Evolutionary conservation across 1,140 invertebrate species (phyloP), one percentile per base, ranked within the genome.

Genomic region (Drosophila saltans): DNA sequence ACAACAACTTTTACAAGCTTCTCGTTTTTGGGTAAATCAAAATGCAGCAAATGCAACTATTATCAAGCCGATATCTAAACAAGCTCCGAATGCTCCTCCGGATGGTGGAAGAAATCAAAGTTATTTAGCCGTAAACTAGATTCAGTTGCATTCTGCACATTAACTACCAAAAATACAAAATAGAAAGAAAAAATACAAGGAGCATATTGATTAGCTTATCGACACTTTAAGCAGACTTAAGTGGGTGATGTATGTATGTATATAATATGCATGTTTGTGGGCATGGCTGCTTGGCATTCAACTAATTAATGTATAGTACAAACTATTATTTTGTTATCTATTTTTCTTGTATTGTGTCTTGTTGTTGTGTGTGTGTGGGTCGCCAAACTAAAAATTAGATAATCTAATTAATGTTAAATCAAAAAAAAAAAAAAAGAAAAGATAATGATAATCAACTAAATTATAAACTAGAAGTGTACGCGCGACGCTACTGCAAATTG

Each of bases 381-480:
- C 16, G 72, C 63, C 70, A 28, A 28, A 43, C 57, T 57, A 65
- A 77, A 52, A 26, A 52, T 26, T 52, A 52, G 6, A 6, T 52
- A 26, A 52, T 52, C 45, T 52, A 48, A 48, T 48, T 48, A 21
- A 21, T 48, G 66, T 77, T 70, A 77, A 70, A 75, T 60, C 43
- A 21, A 55, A 61, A 73, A 77, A 30, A 63, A 33, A 66, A 70
- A 77, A 76, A 52, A 60, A 69, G 16, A 58, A 66, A 85, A 90
- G 88, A 69, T 82, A 76, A 72, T 84, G 65, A 70, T 55, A 66
- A 80, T 75, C 69, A 83, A 72, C 70, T 80, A 88, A 80, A 75
- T 70, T 72, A 90, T 66, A 73, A 86, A 68, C 81, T 85, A 86
- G 81, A 72, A 83, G 77, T 72, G 45, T 16, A 16, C 24, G 45